These are phyloP conservation scores for Lagopus muta DNA, from an alignment of 2,113 vertebrate genomes.

Conservation along the genomic window DNA sequence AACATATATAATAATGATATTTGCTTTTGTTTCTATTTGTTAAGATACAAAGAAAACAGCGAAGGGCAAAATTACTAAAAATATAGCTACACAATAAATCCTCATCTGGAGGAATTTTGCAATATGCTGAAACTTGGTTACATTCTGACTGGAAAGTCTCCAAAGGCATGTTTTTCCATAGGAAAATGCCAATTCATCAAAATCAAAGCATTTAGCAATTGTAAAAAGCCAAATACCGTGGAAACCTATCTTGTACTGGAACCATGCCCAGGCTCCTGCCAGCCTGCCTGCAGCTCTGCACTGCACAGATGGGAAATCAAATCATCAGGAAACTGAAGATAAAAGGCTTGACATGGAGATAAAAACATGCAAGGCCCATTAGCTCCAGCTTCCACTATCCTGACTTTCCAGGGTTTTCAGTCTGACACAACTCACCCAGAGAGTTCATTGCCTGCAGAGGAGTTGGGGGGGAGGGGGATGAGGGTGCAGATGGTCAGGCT, in stretches of 20 bases:
- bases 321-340: neutral
- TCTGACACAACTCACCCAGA: neutral
- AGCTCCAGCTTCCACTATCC: neutral
- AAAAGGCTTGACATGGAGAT: neutral
- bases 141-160: conserved; percentile 41
- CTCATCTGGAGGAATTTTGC: neutral
- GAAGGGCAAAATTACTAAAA: neutral
- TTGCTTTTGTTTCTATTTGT: neutral
- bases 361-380: neutral
- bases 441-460: neutral
- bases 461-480: neutral
- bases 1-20: neutral
- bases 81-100: neutral
- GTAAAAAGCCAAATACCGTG: conserved; percentile 11
- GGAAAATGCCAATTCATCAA: conserved; percentile 56
- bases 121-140: neutral
- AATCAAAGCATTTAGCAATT: neutral
- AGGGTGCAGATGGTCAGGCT: accelerated
- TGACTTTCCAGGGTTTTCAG: neutral
- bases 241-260: conserved; percentile 28
- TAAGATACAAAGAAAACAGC: neutral
- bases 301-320: conserved; percentile 16
- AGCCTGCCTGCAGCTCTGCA: neutral
- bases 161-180: conserved; percentile 60
- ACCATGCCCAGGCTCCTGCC: neutral